Conservation (phyloP, 2,888 invertebrate species). For the Ashinkailepas kermadecensis region DNA sequence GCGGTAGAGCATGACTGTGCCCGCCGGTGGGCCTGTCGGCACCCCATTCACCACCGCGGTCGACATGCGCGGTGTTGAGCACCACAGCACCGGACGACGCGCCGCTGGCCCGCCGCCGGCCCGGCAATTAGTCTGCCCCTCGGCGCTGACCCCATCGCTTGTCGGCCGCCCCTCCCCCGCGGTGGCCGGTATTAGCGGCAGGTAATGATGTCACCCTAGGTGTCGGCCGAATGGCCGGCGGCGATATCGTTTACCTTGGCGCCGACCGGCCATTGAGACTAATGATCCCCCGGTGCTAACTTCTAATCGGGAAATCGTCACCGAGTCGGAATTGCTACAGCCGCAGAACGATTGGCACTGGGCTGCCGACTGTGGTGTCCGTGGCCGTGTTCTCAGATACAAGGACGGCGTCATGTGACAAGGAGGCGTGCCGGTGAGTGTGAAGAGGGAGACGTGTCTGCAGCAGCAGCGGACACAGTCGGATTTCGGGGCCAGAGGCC, state of each 20-base stretch:
- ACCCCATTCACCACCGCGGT: no score
- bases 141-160: neutral
- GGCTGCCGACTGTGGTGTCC: no score
- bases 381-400: no score
- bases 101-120: neutral
- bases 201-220: slow-evolving; percentile 7
- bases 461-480: no score
- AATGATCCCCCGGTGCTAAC: slow-evolving; percentile 8
- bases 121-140: neutral
- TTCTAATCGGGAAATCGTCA: neutral
- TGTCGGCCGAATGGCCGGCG: neutral
- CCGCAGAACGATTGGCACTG: no score
- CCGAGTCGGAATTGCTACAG: no score
- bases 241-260: neutral
- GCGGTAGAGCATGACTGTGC: no score
- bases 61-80: neutral
- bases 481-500: no score
- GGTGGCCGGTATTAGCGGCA: neutral
- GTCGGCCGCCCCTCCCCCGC: neutral
- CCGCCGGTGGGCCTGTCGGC: no score
- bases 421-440: no score
- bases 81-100: neutral
- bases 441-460: no score
- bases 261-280: neutral
- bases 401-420: no score